Base-by-base conservation (phyloP, 2,113 vertebrate species). In the Vanacampus margaritifer region DNA sequence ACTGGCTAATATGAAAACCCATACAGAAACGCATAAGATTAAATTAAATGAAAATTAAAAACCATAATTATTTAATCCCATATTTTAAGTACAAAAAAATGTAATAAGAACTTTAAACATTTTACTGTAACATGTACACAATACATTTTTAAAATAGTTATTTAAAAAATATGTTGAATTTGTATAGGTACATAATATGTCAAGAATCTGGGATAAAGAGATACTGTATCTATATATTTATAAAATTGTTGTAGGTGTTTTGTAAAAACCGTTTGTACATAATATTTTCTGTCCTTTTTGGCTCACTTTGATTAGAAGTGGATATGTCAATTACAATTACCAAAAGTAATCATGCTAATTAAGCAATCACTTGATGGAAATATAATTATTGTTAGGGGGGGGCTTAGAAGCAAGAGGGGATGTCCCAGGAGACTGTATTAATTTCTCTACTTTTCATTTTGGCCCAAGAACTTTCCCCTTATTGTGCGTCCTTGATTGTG, bases 291-390 rank as follows among this genome's bases (percentile, higher is more conserved):
- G 19, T 23, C 21, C 48, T 51, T 23, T 51, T 51, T n/a, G 21
- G 48, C 48, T 51, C 48, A 21, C 48, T 10, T 51, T 9, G 48
- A n/a, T 23, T 51, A 75, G 73, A 83, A 86, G 58, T 17, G 58
- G 21, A 53, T 85, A 88, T 68, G 84, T 86, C 84, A 89, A 85
- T 90, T 89, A 83, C 89, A 92, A 90, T 91, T 89, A 89, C 86
- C 83, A 91, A 84, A 89, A 89, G 91, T 90, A 88, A 84, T 88
- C 84, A 90, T 92, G 86, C 85, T 91, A 92, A 93, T 92, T 88
- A 92, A 92, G 87, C 85, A 92, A 85, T 91, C 87, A 91, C 89
- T 90, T 91, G 89, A 89, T 88, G 85, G 77, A 91, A 91, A 90
- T 90, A 75, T 88, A 90, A 91, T 92, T 86, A 91, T 89, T 84